These are phyloP conservation scores for Heliconius cydno DNA, from an alignment of 2,888 invertebrate genomes.

Conservation along the genomic window DNA sequence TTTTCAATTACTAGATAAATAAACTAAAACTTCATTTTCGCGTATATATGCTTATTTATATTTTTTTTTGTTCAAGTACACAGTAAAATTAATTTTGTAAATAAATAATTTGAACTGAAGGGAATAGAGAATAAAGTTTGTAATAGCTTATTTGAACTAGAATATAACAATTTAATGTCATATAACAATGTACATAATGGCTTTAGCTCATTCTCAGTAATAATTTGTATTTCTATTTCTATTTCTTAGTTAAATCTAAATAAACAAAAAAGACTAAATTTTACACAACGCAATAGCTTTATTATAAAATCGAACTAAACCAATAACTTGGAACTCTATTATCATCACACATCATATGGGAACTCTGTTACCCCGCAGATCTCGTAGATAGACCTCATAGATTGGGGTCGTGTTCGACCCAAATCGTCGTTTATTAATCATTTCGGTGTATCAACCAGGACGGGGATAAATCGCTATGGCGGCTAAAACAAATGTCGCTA, in stretches of 20 bases:
- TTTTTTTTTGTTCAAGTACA: no score
- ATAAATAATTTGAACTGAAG: no score
- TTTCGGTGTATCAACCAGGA: slow-evolving; percentile 59
- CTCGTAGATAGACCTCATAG: slow-evolving; percentile 17
- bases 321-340: background rate
- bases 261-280: background rate
- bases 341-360: background rate
- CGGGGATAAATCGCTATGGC: slow-evolving; percentile 58
- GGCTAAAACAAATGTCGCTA: slow-evolving; percentile 54
- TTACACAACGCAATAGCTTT: background rate
- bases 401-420: slow-evolving; percentile 48
- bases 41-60: no score
- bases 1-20: background rate
- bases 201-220: no score
- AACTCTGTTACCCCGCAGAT: background rate
- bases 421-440: slow-evolving; percentile 73
- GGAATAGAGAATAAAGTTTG: no score
- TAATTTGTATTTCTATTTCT: no score
- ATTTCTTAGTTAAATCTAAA: background rate
- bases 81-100: no score
- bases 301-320: background rate
- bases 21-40: no score
- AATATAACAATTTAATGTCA: no score
- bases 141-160: background rate
- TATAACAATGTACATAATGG: no score